Conservation (phyloP, 2,797 vertebrate genomes). For the Alectoris magna region DNA sequence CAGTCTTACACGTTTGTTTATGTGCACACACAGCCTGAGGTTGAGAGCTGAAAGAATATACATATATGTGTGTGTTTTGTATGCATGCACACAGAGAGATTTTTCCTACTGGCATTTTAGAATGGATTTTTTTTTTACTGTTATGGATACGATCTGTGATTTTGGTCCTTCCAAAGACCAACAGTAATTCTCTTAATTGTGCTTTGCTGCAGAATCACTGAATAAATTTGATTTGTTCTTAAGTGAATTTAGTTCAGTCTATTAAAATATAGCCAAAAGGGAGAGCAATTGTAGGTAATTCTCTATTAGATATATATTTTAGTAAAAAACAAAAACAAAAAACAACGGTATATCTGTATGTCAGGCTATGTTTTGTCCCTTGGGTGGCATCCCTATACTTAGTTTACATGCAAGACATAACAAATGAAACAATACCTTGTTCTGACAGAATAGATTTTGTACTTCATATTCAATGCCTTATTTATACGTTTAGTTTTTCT, state of each 20-base stretch:
- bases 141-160: not conserved
- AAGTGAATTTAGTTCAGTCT: conserved; percentile 27
- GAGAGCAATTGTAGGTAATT: not conserved
- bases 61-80: not conserved
- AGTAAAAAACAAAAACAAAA: not conserved
- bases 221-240: conserved; percentile 38
- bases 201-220: not conserved
- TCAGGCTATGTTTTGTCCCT: conserved; percentile 4
- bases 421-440: conserved; percentile 25
- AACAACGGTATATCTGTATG: not conserved
- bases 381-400: conserved; percentile 36
- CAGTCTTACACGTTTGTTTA: not conserved
- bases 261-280: not conserved
- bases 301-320: conserved; percentile 4
- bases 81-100: not conserved
- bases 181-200: not conserved
- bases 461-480: not conserved
- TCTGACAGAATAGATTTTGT: conserved; percentile 5
- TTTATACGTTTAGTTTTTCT: not conserved
- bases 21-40: not conserved
- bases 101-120: not conserved
- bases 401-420: conserved; percentile 37
- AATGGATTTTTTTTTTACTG: not conserved
- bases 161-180: not conserved
- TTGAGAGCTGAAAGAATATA: not conserved